Base-by-base conservation (phyloP, 2,888 invertebrate genomes). In the Stictocephala bisonia region DNA sequence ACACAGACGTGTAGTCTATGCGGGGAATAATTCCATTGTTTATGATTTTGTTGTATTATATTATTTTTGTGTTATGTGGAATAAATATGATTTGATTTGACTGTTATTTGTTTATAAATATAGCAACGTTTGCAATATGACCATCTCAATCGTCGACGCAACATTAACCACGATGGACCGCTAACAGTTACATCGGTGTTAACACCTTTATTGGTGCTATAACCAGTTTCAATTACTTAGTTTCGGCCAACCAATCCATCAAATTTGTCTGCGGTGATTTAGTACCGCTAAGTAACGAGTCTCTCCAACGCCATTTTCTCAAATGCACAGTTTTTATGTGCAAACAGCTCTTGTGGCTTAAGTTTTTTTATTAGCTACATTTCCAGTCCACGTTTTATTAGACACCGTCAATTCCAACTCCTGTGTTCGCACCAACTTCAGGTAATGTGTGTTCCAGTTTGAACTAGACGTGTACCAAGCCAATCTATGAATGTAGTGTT, bases 241-340 rank as follows among this genome's bases (percentile, higher is more conserved):
- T 60, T 60, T 60, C 56, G 56, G 15, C 35, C 31, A 11, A 31
- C 26, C 56, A 56, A 56, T 56, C 60, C 35, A 31, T 60, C 60
- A 60, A 60, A 60, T 35, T 60, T 35, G 60, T 60, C 60, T 60
- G 60, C 60, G 60, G 35, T 11, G 35, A 60, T 27, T 60, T 60
- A 60, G 60, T 60, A 20, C 60, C 60, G 60, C 60, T 60, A 60
- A 60, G 60, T 60, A 60, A 60, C 60, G 60, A 60, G 35, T 60
- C 29, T n/a, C 40, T 4, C 35, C 56, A 24, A 18, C 26, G 60
- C 31, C 60, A 60, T 29, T 60, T 60, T 35, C 60, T 60, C 60
- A 35, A 60, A 35, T 60, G 60, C 29, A 31, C 31, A 60, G 40
- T 35, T 31, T 58, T 60, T 60, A 60, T 35, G 60, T n/a, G 60